phyloP scores from a whole-genome alignment of 2,113 vertebrate species.

The Oenanthe oenanthe region DNA sequence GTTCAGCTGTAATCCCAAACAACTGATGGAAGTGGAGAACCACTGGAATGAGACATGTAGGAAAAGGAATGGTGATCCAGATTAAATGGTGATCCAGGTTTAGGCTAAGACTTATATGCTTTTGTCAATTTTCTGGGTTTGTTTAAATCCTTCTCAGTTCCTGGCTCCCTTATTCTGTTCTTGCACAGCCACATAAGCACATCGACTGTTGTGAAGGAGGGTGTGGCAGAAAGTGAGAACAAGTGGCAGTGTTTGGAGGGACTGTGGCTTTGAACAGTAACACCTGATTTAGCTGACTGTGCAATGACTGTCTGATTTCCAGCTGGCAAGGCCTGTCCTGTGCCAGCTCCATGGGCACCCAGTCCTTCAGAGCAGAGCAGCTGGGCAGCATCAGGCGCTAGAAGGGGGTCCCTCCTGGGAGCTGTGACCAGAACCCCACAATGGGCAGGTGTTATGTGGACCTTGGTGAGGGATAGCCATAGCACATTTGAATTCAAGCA shows the following conservation, averaged over 20 bases:
- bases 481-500: not conserved
- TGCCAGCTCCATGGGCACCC: not conserved
- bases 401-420: not conserved
- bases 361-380: not conserved
- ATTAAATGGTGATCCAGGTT: not conserved
- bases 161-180: not conserved
- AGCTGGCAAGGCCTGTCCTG: not conserved
- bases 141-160: not conserved
- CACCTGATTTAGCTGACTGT: not conserved
- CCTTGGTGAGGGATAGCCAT: not conserved
- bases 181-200: not conserved
- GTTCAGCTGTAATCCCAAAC: not conserved
- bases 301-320: not conserved
- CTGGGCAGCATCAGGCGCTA: not conserved
- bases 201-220: not conserved
- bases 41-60: not conserved
- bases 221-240: not conserved
- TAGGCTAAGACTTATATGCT: not conserved
- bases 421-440: rapidly evolving
- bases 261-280: not conserved
- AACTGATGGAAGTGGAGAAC: not conserved
- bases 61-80: not conserved
- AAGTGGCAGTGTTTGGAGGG: not conserved
- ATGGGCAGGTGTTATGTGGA: rapidly evolving
- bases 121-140: not conserved